Evolutionary conservation across 2,797 vertebrate species (phyloP).

Genomic region (Ceryle rudis): DNA sequence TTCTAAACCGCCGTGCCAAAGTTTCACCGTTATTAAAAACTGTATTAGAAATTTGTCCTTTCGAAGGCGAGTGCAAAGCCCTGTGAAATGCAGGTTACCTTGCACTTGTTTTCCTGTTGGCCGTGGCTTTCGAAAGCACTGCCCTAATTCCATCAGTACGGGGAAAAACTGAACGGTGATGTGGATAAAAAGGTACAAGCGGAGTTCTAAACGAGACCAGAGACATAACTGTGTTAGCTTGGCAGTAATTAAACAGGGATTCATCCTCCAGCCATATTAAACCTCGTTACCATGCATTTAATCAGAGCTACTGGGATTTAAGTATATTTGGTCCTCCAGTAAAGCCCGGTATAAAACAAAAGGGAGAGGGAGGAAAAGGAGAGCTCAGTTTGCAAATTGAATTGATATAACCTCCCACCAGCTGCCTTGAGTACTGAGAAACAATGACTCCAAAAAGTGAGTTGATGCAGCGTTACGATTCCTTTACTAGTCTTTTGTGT

Average conservation of each 20-base stretch:
- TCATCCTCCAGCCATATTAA: background rate
- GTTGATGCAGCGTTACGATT: background rate
- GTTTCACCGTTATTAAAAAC: slow-evolving; percentile 12
- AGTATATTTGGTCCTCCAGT: background rate
- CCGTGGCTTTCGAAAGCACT: background rate
- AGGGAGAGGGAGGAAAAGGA: background rate
- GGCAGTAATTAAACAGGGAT: background rate
- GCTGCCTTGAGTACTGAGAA: background rate
- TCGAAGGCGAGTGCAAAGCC: background rate
- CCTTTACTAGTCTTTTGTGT: background rate
- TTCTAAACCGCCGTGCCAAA: background rate
- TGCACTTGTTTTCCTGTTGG: background rate
- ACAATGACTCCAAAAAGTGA: background rate
- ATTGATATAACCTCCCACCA: background rate
- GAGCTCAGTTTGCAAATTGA: background rate
- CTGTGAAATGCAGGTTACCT: background rate
- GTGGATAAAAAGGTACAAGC: background rate
- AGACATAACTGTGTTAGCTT: fast-evolving
- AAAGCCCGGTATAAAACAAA: background rate
- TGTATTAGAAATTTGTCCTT: background rate
- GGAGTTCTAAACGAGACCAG: fast-evolving
- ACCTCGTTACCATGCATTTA: background rate
- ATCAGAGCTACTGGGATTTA: background rate
- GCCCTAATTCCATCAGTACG: background rate
- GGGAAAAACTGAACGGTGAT: background rate